Conservation (phyloP, 2,113 vertebrate genomes). For the Turdus rufiventris region DNA sequence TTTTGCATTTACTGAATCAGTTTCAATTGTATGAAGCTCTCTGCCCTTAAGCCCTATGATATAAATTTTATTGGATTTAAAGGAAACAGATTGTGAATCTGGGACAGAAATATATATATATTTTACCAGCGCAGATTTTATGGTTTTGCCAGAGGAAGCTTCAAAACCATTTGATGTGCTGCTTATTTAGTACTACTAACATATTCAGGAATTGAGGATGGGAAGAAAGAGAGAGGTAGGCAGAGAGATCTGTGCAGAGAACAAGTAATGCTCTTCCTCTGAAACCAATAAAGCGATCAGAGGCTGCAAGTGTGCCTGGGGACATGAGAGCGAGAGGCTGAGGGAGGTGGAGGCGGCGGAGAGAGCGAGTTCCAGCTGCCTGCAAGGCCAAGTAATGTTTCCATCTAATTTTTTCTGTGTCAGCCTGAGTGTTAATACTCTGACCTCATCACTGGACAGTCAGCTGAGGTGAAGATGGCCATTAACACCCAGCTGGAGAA, state of each 20-base stretch:
- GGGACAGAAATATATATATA: conserved; percentile 39
- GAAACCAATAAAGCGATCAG: not conserved
- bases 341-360: not conserved
- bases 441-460: not conserved
- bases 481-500: fast-evolving
- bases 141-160: conserved; percentile 41
- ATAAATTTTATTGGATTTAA: conserved; percentile 69
- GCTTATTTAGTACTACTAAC: conserved; percentile 27
- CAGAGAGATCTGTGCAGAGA: not conserved
- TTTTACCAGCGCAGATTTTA: conserved; percentile 33
- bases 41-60: conserved; percentile 56
- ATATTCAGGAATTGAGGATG: not conserved
- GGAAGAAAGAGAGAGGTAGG: not conserved
- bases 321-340: not conserved
- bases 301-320: not conserved
- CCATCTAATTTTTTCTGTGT: not conserved
- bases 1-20: conserved; percentile 72
- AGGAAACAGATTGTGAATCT: conserved; percentile 74
- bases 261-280: not conserved
- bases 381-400: not conserved
- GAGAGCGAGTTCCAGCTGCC: not conserved
- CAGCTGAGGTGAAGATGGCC: not conserved
- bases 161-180: conserved; percentile 56
- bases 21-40: conserved; percentile 64
- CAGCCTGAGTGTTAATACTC: not conserved